Evolutionary conservation across 2,113 vertebrate species (phyloP).

Genomic region (Zosterops lateralis): DNA sequence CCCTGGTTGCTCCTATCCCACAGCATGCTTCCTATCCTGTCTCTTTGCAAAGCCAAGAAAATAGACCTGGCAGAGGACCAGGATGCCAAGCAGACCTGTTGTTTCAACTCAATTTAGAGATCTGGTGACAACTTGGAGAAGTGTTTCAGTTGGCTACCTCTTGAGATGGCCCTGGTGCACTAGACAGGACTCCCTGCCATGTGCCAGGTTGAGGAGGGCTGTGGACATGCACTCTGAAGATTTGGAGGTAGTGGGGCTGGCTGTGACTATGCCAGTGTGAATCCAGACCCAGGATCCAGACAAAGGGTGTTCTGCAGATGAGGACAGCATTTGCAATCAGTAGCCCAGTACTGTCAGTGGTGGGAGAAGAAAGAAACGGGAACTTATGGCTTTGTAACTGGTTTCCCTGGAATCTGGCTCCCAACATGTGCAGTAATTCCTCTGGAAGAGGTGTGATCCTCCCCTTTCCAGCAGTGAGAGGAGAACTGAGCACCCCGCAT

Average conservation of each 20-base stretch:
- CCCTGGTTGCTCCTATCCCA: not conserved
- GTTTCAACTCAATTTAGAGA: not conserved
- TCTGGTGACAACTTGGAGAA: not conserved
- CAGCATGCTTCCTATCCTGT: not conserved
- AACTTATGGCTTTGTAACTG: not conserved
- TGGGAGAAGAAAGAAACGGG: not conserved
- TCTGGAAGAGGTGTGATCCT: not conserved
- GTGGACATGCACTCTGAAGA: not conserved
- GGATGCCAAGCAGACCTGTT: not conserved
- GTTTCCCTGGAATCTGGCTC: not conserved
- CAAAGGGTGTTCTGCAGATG: accelerated
- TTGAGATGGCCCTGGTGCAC: not conserved
- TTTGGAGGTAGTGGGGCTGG: not conserved
- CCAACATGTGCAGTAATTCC: not conserved
- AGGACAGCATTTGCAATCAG: not conserved
- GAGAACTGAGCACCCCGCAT: accelerated
- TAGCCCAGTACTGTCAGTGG: not conserved
- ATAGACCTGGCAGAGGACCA: not conserved
- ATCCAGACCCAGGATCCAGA: not conserved
- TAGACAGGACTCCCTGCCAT: not conserved
- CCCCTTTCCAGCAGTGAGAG: not conserved
- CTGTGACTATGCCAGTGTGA: not conserved
- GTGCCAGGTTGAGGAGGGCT: not conserved
- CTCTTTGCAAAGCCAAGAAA: not conserved
- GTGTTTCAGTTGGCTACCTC: not conserved